Conservation (phyloP, 2,888 invertebrate genomes). For the Stramonita haemastoma region DNA sequence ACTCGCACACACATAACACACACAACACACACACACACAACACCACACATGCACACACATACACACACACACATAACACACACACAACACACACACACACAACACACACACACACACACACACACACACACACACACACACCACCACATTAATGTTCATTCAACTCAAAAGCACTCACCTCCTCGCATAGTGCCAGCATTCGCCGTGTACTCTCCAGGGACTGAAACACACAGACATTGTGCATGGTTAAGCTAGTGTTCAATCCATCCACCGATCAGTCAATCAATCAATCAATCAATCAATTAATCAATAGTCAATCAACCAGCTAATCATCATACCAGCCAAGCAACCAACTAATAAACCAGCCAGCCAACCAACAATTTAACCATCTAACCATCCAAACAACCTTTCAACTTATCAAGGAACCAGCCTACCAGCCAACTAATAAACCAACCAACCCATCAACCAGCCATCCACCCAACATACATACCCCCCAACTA, state of each 20-base stretch:
- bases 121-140: neutral
- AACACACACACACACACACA: constrained; percentile 15
- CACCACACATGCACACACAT: neutral
- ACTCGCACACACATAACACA: neutral
- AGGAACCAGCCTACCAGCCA: too few species aligned
- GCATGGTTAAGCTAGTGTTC: neutral
- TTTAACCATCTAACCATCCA: too few species aligned
- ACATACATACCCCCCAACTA: too few species aligned
- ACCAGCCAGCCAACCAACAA: too few species aligned
- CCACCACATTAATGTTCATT: neutral
- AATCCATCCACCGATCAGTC: too few species aligned
- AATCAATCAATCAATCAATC: too few species aligned
- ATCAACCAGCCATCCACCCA: too few species aligned
- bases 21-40: neutral
- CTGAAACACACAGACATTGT: constrained; percentile 54
- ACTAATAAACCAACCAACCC: too few species aligned
- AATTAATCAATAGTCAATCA: too few species aligned
- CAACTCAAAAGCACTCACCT: constrained; percentile 54
- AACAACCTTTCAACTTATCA: too few species aligned
- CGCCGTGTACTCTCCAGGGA: constrained; percentile 70
- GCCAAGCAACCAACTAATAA: too few species aligned
- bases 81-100: constrained; percentile 13
- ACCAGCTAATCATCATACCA: too few species aligned
- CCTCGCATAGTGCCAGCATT: constrained; percentile 68
- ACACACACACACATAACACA: neutral